These are phyloP conservation scores for Grapholita molesta DNA, from an alignment of 1,140 invertebrate species.

Conservation along the genomic window DNA sequence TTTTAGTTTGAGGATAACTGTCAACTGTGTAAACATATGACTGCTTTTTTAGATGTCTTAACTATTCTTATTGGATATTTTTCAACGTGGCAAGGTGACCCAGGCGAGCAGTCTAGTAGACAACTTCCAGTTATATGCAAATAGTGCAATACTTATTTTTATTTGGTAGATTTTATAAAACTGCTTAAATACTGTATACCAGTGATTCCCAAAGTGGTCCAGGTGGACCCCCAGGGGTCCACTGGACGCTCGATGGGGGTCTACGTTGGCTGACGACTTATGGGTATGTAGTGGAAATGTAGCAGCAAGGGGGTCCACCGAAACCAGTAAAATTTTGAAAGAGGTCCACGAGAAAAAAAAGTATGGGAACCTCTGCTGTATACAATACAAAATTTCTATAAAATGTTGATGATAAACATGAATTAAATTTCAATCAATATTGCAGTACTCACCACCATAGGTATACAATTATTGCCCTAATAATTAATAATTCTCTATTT, in stretches of 20 bases:
- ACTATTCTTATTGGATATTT: conserved; percentile 32
- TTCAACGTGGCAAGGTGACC: neutral
- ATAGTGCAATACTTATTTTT: neutral
- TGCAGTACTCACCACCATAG: neutral
- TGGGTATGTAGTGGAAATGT: too few relatives aligned
- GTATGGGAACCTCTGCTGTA: neutral
- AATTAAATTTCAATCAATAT: neutral
- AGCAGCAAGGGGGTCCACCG: too few relatives aligned
- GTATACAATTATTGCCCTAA: neutral
- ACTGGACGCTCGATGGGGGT: too few relatives aligned
- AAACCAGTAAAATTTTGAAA: neutral
- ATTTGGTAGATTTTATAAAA: neutral
- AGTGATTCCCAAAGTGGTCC: too few relatives aligned
- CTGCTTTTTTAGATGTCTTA: conserved; percentile 28
- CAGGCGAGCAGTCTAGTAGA: neutral
- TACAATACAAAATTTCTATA: neutral
- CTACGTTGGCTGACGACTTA: too few relatives aligned
- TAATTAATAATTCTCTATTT: conserved; percentile 4
- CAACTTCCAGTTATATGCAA: conserved; percentile 16
- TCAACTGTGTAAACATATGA: conserved; percentile 44
- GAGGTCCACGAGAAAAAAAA: neutral
- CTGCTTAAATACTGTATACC: too few relatives aligned
- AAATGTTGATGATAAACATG: neutral
- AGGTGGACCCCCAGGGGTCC: too few relatives aligned
- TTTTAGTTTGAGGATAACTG: conserved; percentile 16